phyloP scores from a whole-genome alignment of 1,140 invertebrate genomes.

The Cotesia glomerata region DNA sequence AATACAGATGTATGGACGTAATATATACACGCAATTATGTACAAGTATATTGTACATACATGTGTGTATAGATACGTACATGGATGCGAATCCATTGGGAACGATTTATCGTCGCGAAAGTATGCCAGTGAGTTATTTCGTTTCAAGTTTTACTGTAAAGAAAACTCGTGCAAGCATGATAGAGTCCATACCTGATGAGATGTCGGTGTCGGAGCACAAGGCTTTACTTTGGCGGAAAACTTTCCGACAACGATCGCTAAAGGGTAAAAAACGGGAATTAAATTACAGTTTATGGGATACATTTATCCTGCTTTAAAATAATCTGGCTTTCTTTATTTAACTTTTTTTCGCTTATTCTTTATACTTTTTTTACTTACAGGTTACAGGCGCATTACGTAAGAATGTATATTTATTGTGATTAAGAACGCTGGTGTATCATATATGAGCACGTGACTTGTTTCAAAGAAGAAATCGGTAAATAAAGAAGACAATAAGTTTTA shows the following conservation, averaged over 20 bases:
- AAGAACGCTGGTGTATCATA: background rate
- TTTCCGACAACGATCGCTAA: background rate
- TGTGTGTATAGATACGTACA: too few relatives aligned
- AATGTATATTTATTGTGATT: background rate
- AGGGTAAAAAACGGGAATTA: background rate
- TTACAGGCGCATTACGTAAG: background rate
- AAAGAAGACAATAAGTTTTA: too few relatives aligned
- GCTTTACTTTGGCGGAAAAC: background rate
- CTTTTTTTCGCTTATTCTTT: background rate
- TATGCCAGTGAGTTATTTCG: conserved; percentile 4
- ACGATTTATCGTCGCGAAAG: conserved; percentile 6
- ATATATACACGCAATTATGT: too few relatives aligned
- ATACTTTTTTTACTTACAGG: background rate
- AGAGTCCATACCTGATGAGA: background rate
- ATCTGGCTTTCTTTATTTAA: background rate
- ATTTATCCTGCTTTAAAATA: background rate
- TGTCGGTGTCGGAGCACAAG: too few relatives aligned
- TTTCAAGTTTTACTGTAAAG: background rate
- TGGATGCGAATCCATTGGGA: background rate
- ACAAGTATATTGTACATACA: too few relatives aligned
- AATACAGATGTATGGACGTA: too few relatives aligned
- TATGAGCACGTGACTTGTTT: background rate
- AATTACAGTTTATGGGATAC: background rate
- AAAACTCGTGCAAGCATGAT: background rate
- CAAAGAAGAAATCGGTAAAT: background rate